Evolutionary conservation across 35 echinoderm and acorn worm genomes (phyloP), one percentile per base, ranked within the genome.

Genomic region (Lytechinus variegatus): DNA sequence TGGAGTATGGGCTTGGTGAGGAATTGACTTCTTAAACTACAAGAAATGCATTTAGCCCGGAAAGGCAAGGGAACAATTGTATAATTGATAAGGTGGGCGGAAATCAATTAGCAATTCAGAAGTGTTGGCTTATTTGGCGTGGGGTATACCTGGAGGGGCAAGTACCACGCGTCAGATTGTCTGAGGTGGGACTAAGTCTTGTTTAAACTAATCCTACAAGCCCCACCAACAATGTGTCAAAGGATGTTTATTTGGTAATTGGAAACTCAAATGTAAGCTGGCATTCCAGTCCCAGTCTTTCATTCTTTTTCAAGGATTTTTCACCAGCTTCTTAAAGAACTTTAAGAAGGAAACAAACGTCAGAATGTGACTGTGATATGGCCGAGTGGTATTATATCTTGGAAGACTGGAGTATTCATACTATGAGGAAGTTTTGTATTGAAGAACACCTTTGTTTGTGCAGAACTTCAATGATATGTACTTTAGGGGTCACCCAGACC

Each of bases 371-470:
- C 52, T 90, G 88, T 12, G 6, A 79, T 24, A 79, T 0, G n/a
- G 66, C 66, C n/a, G 33, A 44, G 33, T 21, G 14, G 66, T 24
- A 79, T 79, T 79, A 24, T 16, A 24, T 79, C 0, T 90, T 21
- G 52, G 88, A 90, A 90, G 16, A 57, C 54, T 54, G 57, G 55
- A 54, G 92, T 93, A 93, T 93, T 93, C 92, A 54, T 53, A 54
- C 92, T 53, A 93, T 93, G 92, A 93, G 92, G 92, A 93, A 93
- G 92, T 54, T 93, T 57, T 93, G 92, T 54, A 93, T 93, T 93
- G 8, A n/a, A 27, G 54, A 54, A 54, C 21, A 93, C 27, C 5
- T 24, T 79, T 93, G 92, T 93, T 93, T 93, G 54, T 54, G 29
- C 52, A 93, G 6, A 57, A 93, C 55, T 93, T 93, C 53, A 54